phyloP scores from a whole-genome alignment of 1,140 invertebrate species.

The Triops longicaudatus region DNA sequence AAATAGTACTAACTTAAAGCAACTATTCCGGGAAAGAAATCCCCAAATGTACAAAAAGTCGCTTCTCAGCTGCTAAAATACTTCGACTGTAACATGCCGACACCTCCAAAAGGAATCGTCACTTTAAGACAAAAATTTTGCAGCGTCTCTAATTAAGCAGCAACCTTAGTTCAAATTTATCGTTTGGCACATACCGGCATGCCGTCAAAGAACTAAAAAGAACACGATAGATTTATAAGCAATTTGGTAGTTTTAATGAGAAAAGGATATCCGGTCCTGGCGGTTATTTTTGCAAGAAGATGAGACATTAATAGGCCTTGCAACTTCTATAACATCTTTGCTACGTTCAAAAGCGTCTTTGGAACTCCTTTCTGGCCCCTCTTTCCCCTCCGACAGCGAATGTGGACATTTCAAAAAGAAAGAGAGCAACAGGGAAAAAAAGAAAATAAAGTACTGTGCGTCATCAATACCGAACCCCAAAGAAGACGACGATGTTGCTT shows the following conservation, averaged over 20 bases:
- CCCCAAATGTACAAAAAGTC: too few relatives aligned
- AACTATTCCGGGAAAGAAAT: too few relatives aligned
- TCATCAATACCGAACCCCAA: background rate
- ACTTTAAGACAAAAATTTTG: too few relatives aligned
- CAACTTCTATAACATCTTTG: background rate
- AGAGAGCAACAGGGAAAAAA: background rate
- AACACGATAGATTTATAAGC: background rate
- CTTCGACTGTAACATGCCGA: too few relatives aligned
- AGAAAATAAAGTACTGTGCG: background rate
- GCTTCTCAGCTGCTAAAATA: too few relatives aligned
- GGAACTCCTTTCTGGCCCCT: background rate
- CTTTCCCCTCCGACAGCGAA: too few relatives aligned
- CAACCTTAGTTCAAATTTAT: too few relatives aligned
- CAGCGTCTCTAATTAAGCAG: conserved; percentile 18
- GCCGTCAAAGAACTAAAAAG: background rate
- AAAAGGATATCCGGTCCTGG: background rate
- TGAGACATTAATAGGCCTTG: background rate
- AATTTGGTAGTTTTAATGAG: background rate
- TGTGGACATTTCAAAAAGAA: background rate
- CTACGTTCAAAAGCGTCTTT: background rate
- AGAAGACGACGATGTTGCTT: background rate
- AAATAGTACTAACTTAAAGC: too few relatives aligned
- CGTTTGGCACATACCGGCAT: too few relatives aligned
- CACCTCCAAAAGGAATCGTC: too few relatives aligned
- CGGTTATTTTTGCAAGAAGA: background rate